These are phyloP conservation scores for Aptenodytes forsteri DNA, from an alignment of 2,113 vertebrate genomes.

Conservation along the genomic window DNA sequence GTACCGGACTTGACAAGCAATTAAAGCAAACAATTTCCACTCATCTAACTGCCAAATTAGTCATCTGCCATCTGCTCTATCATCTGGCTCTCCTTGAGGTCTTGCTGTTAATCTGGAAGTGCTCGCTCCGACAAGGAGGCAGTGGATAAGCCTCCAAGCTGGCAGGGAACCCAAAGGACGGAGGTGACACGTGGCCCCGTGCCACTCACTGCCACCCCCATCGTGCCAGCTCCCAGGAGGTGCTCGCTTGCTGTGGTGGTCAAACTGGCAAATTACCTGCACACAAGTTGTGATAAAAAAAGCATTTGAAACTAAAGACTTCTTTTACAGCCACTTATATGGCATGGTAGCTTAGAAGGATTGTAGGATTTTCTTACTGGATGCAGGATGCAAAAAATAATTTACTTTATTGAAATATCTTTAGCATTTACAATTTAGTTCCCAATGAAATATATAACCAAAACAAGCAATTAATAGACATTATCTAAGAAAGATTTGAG, in stretches of 20 bases:
- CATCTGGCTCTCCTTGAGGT: constrained; percentile 82
- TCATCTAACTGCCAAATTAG: constrained; percentile 84
- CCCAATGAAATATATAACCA: background rate
- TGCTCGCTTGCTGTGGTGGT: background rate
- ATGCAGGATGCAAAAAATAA: background rate
- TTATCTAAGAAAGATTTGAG: background rate
- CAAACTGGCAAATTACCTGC: background rate
- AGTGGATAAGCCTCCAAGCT: constrained; percentile 46
- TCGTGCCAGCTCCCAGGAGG: background rate
- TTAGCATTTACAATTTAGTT: background rate
- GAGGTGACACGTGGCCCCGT: background rate
- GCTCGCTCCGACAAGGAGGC: constrained; percentile 43
- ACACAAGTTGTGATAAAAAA: rapidly evolving
- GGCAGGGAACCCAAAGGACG: constrained; percentile 31
- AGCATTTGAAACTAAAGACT: background rate
- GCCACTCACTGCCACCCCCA: background rate
- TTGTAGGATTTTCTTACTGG: background rate
- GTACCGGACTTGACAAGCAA: constrained; percentile 89
- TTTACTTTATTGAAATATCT: background rate
- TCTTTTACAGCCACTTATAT: background rate
- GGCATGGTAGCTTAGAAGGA: background rate
- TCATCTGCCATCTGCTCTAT: constrained; percentile 89
- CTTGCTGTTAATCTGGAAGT: constrained; percentile 76
- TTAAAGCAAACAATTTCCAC: constrained; percentile 89
- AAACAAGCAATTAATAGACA: background rate